Evolutionary conservation across 2,888 invertebrate species (phyloP).

Genomic region (Pandemis cinnamomeana): DNA sequence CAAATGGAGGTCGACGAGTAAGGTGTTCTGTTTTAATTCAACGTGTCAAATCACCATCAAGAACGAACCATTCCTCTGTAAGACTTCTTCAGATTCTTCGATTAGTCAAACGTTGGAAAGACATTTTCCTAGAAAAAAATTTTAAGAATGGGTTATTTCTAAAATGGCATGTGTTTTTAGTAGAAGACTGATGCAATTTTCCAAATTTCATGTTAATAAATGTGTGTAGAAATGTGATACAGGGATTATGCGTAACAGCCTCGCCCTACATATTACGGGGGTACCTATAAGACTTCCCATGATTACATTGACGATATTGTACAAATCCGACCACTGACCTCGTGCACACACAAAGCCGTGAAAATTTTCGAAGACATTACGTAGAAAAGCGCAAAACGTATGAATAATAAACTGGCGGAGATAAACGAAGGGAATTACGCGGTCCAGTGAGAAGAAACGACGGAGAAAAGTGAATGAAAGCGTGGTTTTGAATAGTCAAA

Average conservation of each 20-base stretch:
- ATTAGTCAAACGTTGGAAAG: no score
- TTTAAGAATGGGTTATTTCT: no score
- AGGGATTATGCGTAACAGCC: background rate
- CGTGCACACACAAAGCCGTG: conserved; percentile 35
- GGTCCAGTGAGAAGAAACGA: conserved; percentile 62
- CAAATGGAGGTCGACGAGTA: background rate
- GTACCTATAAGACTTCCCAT: conserved; percentile 22
- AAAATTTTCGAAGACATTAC: conserved; percentile 42
- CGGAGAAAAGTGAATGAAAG: conserved; percentile 59
- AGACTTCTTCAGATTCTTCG: no score
- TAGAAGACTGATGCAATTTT: background rate
- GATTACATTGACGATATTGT: conserved; percentile 4
- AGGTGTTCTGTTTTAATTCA: no score
- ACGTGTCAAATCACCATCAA: background rate
- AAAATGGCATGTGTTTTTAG: background rate
- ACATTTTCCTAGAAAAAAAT: no score
- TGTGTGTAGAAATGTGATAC: conserved; percentile 12
- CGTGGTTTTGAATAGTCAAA: conserved; percentile 49
- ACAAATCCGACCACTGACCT: conserved; percentile 11
- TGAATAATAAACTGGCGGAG: conserved; percentile 68
- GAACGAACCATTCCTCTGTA: background rate
- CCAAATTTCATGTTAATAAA: background rate
- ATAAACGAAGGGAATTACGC: conserved; percentile 70
- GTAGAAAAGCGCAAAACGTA: conserved; percentile 59
- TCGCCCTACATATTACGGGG: conserved; percentile 13